A percentile compares a stretch with the other conserved stretches of the same genome.
phyloP scores from a whole-genome alignment of 2,797 vertebrate genomes.

The Anabas testudineus region DNA sequence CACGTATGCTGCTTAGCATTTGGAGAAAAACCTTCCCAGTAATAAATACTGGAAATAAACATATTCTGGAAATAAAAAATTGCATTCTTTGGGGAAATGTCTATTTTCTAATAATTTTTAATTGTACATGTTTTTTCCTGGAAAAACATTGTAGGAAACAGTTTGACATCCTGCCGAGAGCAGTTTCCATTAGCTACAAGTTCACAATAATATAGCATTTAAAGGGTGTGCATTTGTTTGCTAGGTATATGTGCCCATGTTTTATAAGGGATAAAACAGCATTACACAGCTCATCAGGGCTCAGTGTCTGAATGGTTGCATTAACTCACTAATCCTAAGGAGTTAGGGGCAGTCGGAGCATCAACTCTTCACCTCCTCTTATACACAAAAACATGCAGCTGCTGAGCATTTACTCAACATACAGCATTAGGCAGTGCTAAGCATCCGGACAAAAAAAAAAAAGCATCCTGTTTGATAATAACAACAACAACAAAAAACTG shows the following conservation, averaged over 20 bases:
- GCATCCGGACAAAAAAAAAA: not conserved
- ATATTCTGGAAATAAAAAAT: too few relatives aligned
- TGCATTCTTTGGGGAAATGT: not conserved
- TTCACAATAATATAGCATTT: not conserved
- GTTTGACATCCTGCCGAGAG: not conserved
- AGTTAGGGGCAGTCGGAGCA: slow-evolving; percentile 66
- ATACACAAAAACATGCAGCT: slow-evolving; percentile 15
- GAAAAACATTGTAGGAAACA: not conserved
- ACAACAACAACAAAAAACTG: not conserved
- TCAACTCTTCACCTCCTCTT: slow-evolving; percentile 45
- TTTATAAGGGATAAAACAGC: slow-evolving; percentile 77
- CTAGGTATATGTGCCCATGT: slow-evolving; percentile 10
- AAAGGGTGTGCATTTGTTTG: not conserved
- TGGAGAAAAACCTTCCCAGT: too few relatives aligned
- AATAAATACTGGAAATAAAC: too few relatives aligned
- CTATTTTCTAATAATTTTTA: too few relatives aligned
- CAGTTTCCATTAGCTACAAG: not conserved
- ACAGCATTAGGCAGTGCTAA: not conserved
- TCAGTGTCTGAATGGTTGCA: slow-evolving; percentile 82
- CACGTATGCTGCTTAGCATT: too few relatives aligned
- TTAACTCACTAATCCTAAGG: slow-evolving; percentile 85
- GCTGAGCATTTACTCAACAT: not conserved
- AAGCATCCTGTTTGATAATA: not conserved
- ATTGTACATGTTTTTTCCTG: too few relatives aligned
- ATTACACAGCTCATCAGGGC: slow-evolving; percentile 83